Evolutionary conservation across 2,113 vertebrate genomes (phyloP).

Genomic region (Ceuthmochares aereus): DNA sequence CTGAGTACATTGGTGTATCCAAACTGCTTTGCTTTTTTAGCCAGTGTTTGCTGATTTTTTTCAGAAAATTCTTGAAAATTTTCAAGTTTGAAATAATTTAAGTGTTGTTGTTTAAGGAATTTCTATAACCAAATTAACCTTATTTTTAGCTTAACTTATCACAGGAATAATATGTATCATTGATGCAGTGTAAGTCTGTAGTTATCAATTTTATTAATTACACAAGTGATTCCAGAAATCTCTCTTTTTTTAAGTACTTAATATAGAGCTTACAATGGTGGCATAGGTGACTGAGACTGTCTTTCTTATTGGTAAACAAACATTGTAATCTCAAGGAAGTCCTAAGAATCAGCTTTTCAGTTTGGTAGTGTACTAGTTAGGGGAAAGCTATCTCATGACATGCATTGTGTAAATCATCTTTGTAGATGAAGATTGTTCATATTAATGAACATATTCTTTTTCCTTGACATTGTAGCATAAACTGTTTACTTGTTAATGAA

Average conservation of each 20-base stretch:
- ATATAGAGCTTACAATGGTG: conserved; percentile 69
- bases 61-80: conserved; percentile 72
- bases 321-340: conserved; percentile 72
- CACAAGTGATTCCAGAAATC: conserved; percentile 65
- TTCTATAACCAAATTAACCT: conserved; percentile 79
- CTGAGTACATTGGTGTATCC: conserved; percentile 70
- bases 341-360: conserved; percentile 69
- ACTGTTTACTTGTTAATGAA: conserved; percentile 72
- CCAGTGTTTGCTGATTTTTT: conserved; percentile 74
- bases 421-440: conserved; percentile 73
- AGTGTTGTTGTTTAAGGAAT: conserved; percentile 77
- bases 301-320: conserved; percentile 72
- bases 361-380: conserved; percentile 78
- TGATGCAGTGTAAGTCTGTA: conserved; percentile 74
- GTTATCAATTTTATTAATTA: conserved; percentile 68
- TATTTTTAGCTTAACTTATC: conserved; percentile 75
- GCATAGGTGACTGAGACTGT: conserved; percentile 73
- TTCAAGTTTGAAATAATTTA: conserved; percentile 75
- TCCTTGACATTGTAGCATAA: conserved; percentile 78
- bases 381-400: conserved; percentile 69
- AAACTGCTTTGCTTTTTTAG: conserved; percentile 79
- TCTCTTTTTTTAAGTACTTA: conserved; percentile 67
- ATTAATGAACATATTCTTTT: conserved; percentile 69
- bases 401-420: conserved; percentile 79
- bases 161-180: conserved; percentile 74